Evolutionary conservation across 2,113 vertebrate species (phyloP), one percentile per base, ranked within the genome.

Genomic region (Rhabdomys dilectus): DNA sequence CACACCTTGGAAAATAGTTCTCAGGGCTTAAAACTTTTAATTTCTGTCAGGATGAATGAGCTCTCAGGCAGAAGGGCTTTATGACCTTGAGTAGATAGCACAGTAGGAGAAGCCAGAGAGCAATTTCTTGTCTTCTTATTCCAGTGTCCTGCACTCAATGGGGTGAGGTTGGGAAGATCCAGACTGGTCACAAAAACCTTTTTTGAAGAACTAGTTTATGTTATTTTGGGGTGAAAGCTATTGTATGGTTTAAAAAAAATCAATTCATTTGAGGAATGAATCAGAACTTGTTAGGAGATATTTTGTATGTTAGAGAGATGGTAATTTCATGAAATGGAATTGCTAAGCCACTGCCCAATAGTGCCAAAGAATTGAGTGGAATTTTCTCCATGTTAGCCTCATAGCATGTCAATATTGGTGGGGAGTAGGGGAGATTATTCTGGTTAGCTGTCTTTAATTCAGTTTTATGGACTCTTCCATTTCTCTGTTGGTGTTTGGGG

Each of bases 301-400:
- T 89, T 94, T 96, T 94, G 48, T 58, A 92, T 42, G 92, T 90
- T 77, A 75, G 82, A 89, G 81, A 96, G 60, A 90, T 5, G 78
- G 89, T 89, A 91, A 97, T 96, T 96, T 94, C 73, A 84, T 95
- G 91, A 97, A 97, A 91, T 75, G 75, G 68, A 88, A 88, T 96
- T 73, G 87, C 73, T 94, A 94, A 96, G 78, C 78, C 21, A 51
- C 75, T 3, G 6, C 80, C 66, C 89, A 91, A 76, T 60, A 22
- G 9, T 89, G 82, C 73, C 94, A 39, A 24, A 4, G 60, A 89
- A 91, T 89, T 84, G 66, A 92, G 51, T 58, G 78, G 88, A 96
- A 90, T 86, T 78, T 96, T 60, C 95, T 92, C 70, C 45, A 56
- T 48, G 64, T 95, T 92, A 92, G 95, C 64, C 36, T 94, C 80